phyloP scores from a whole-genome alignment of 2,888 invertebrate genomes.

The Masnerella sp. region DNA sequence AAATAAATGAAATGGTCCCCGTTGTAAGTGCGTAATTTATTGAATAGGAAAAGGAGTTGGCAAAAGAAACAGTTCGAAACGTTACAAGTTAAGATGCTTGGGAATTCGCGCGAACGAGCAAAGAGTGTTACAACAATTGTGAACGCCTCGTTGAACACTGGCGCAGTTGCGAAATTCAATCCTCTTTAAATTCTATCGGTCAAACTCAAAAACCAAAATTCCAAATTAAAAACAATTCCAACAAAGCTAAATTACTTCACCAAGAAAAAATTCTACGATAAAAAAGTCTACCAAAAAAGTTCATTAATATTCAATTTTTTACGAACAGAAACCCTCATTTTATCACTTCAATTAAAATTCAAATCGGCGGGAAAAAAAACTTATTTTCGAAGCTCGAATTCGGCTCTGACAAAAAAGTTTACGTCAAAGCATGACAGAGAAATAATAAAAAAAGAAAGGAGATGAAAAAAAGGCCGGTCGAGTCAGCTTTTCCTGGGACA shows the following conservation, averaged over 20 bases:
- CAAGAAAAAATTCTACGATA: no score
- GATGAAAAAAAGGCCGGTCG: no score
- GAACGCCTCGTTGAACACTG: slow-evolving; percentile 53
- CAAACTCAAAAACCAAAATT: slow-evolving; percentile 50
- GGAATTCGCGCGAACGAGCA: slow-evolving; percentile 26
- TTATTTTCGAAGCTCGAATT: neutral
- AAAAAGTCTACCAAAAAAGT: no score
- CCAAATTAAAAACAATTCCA: no score
- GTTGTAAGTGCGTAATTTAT: slow-evolving; percentile 2
- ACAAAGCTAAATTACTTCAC: no score
- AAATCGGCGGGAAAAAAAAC: neutral
- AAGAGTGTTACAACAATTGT: slow-evolving; percentile 58
- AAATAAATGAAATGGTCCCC: neutral
- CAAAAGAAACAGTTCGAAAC: slow-evolving; percentile 1
- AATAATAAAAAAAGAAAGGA: no score
- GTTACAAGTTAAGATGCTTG: slow-evolving; percentile 14
- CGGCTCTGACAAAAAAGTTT: neutral
- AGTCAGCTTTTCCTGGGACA: neutral
- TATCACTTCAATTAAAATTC: neutral
- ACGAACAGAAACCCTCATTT: no score
- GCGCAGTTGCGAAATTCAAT: slow-evolving; percentile 57
- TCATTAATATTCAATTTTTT: no score
- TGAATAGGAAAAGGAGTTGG: slow-evolving; percentile 7
- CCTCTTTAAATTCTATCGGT: slow-evolving; percentile 41
- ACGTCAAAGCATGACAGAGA: neutral